Conservation (phyloP, 2,888 invertebrate genomes). For the Eudasyphora cyanicolor region DNA sequence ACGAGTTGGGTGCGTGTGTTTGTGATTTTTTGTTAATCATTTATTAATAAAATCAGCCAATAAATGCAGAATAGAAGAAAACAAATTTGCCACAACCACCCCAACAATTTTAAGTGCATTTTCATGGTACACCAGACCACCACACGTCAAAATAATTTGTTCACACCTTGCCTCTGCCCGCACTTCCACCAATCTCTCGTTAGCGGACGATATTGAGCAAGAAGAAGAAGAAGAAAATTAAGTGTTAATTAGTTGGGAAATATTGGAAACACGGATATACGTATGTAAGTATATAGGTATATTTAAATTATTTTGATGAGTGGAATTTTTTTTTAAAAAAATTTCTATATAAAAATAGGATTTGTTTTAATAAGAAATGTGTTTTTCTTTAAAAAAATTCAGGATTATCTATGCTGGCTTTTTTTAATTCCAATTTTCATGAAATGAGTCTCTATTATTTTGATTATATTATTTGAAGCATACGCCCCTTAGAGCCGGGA, state of each 20-base stretch:
- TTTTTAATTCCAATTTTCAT: too few relatives aligned
- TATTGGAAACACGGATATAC: too few relatives aligned
- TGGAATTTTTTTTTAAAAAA: too few relatives aligned
- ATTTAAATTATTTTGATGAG: too few relatives aligned
- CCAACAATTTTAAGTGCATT: slow-evolving; percentile 34
- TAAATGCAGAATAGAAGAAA: not conserved
- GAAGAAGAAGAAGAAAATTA: slow-evolving; percentile 21
- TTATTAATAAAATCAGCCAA: slow-evolving; percentile 5
- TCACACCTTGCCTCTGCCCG: not conserved
- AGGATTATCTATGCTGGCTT: too few relatives aligned
- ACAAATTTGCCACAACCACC: not conserved
- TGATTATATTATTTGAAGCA: too few relatives aligned
- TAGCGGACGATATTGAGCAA: not conserved
- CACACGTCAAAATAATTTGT: not conserved
- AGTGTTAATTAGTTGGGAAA: slow-evolving; percentile 32
- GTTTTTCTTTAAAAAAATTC: too few relatives aligned
- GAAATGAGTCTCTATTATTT: too few relatives aligned
- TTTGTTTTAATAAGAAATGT: too few relatives aligned
- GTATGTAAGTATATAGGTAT: too few relatives aligned
- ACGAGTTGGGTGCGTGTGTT: not conserved
- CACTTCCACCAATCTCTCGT: not conserved
- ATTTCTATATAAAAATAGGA: too few relatives aligned
- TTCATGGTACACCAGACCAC: not conserved
- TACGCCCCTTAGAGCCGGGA: too few relatives aligned
- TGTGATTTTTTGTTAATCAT: slow-evolving; percentile 5